A percentile compares a stretch with the other conserved stretches of the same genome.
Conservation (phyloP, 2,113 vertebrate species). For the Lipophrys pholis region DNA sequence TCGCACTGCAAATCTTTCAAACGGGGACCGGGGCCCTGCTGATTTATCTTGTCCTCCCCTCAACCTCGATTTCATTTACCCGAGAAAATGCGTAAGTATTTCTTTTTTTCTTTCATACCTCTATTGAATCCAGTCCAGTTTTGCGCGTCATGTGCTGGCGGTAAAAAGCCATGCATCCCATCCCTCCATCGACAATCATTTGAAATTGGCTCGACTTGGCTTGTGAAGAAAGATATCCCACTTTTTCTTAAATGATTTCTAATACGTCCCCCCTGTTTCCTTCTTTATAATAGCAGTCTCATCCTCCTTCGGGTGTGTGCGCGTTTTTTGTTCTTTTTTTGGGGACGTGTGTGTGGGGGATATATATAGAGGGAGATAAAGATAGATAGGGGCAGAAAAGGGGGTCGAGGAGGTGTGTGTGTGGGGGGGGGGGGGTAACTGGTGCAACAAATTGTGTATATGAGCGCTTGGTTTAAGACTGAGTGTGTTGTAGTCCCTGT, state of each 20-base stretch:
- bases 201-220: too few species aligned
- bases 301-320: slow-evolving; percentile 29
- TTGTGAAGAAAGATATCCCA: slow-evolving; percentile 37
- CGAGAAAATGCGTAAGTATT: slow-evolving; percentile 80
- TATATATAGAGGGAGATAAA: slow-evolving; percentile 35
- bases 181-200: too few species aligned
- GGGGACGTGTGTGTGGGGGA: neutral
- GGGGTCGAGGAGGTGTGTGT: slow-evolving; percentile 33
- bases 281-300: slow-evolving; percentile 53
- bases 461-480: slow-evolving; percentile 53
- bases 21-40: slow-evolving; percentile 72
- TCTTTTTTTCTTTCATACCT: too few species aligned
- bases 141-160: too few species aligned
- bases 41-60: slow-evolving; percentile 43
- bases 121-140: slow-evolving; percentile 15
- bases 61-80: slow-evolving; percentile 62
- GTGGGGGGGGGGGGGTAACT: slow-evolving; percentile 38
- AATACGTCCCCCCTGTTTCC: neutral
- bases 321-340: neutral
- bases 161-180: too few species aligned
- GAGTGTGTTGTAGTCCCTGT: slow-evolving; percentile 58
- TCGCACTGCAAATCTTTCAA: slow-evolving; percentile 63
- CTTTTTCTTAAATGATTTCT: neutral
- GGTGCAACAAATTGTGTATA: slow-evolving; percentile 72
- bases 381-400: slow-evolving; percentile 35